A percentile compares a stretch with the other conserved stretches of the same genome.
Conservation (phyloP, 2,888 invertebrate genomes). For the Heliothis peltigera region DNA sequence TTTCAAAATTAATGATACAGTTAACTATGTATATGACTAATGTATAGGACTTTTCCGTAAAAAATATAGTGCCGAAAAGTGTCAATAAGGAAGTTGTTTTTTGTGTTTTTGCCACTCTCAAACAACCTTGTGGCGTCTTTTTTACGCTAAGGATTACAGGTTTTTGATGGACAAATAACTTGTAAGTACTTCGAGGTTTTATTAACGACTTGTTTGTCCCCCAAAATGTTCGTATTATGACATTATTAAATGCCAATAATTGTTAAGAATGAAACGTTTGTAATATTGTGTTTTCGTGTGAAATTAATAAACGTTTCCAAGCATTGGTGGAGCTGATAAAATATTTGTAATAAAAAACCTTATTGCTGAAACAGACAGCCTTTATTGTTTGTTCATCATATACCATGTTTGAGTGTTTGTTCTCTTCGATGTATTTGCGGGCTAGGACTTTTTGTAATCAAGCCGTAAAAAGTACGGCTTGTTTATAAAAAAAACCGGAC, state of each 20-base stretch:
- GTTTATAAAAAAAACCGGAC: too few species aligned
- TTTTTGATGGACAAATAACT: slow-evolving; percentile 23
- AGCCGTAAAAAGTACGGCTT: too few species aligned
- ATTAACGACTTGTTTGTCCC: neutral
- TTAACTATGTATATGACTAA: neutral
- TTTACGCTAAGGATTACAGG: slow-evolving; percentile 35
- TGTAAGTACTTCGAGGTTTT: slow-evolving; percentile 3
- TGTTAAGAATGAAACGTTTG: slow-evolving; percentile 9
- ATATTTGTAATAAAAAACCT: slow-evolving; percentile 14
- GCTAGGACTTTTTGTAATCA: too few species aligned
- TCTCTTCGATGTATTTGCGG: neutral
- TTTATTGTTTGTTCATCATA: slow-evolving; percentile 12
- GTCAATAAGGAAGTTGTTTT: slow-evolving; percentile 3
- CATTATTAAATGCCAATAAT: slow-evolving; percentile 14
- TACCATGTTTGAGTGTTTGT: slow-evolving; percentile 13
- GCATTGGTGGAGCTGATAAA: slow-evolving; percentile 22
- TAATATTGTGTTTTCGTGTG: slow-evolving; percentile 14
- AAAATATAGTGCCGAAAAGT: neutral
- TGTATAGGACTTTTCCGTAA: neutral
- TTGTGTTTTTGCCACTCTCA: slow-evolving; percentile 8
- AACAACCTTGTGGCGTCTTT: slow-evolving; percentile 41
- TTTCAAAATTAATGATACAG: neutral
- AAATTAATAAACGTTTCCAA: slow-evolving; percentile 27
- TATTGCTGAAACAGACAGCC: slow-evolving; percentile 22
- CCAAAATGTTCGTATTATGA: neutral